Conservation (phyloP, 1,140 invertebrate species). For the Pinna nobilis region DNA sequence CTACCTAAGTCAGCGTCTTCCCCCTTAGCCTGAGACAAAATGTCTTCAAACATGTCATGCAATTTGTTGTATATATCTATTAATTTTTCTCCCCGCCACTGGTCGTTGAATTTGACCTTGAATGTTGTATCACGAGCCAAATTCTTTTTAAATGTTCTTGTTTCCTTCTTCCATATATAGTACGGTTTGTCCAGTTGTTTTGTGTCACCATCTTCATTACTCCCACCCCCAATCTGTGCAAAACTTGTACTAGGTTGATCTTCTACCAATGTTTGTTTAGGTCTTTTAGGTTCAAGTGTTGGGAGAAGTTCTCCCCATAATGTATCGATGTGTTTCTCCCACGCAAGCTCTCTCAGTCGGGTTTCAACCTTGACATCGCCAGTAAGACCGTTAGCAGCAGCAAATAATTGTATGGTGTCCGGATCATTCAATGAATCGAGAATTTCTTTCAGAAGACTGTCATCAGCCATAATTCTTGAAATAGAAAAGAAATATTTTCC, state of each 20-base stretch:
- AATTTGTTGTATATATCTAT: constrained; percentile 14
- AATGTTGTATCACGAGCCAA: constrained; percentile 18
- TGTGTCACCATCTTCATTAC: background rate
- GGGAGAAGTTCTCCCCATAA: constrained; percentile 14
- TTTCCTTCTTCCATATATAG: constrained; percentile 5
- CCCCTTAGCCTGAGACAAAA: constrained; percentile 4
- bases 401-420: constrained; percentile 17
- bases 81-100: background rate
- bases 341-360: constrained; percentile 12
- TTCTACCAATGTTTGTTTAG: background rate
- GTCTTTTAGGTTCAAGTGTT: background rate
- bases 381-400: constrained; percentile 9
- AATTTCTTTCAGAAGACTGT: constrained; percentile 21
- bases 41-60: constrained; percentile 25
- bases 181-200: background rate
- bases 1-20: background rate
- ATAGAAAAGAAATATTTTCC: too few species aligned
- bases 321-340: constrained; percentile 6
- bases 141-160: constrained; percentile 8
- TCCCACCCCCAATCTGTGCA: background rate
- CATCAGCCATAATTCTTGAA: background rate
- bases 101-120: constrained; percentile 9
- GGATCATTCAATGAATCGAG: constrained; percentile 9
- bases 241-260: constrained; percentile 10
- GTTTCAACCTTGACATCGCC: constrained; percentile 7